phyloP scores from a whole-genome alignment of 2,888 invertebrate genomes.

The Andrena camellia region DNA sequence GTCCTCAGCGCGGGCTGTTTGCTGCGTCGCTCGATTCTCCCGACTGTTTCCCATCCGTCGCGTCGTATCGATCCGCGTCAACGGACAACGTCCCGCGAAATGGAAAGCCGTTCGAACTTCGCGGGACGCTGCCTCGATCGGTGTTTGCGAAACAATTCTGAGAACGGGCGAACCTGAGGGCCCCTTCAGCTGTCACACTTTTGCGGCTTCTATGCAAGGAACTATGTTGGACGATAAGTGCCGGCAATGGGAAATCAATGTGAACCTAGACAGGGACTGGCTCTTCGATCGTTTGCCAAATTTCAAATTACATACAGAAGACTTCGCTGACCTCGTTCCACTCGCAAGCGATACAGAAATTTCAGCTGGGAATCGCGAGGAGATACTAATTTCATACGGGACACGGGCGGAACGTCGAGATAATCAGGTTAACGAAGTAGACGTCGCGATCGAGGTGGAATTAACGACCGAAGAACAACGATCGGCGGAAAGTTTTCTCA shows the following conservation, averaged over 20 bases:
- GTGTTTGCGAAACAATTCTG: slow-evolving; percentile 12
- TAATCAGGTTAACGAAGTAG: slow-evolving; percentile 23
- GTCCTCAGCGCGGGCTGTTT: background rate
- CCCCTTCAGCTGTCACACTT: too few species aligned
- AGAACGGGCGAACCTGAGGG: too few species aligned
- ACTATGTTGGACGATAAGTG: too few species aligned
- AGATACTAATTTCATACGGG: background rate
- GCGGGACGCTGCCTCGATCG: background rate
- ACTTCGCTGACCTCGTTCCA: too few species aligned
- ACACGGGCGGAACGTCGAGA: background rate
- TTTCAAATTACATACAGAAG: too few species aligned
- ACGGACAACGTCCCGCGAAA: slow-evolving; percentile 11
- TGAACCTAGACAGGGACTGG: too few species aligned
- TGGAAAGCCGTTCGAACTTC: background rate
- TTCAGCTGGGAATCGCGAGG: background rate
- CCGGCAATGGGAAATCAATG: too few species aligned
- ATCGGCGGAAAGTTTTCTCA: slow-evolving; percentile 31
- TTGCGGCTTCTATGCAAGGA: too few species aligned
- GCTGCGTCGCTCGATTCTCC: background rate
- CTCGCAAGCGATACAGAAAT: background rate
- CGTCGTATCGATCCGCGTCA: slow-evolving; percentile 24
- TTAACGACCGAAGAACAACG: slow-evolving; percentile 41
- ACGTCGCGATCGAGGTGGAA: slow-evolving; percentile 8
- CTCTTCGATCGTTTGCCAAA: too few species aligned
- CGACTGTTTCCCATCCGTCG: background rate